A percentile compares a stretch with the other conserved stretches of the same genome.
Evolutionary conservation across 2,113 vertebrate genomes (phyloP).

Genomic region (Mus musculus): GRCm39 chr4:140158001-140158500

Average conservation of each 20-base stretch:
- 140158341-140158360: neutral
- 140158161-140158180: neutral
- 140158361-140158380: neutral
- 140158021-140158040: neutral
- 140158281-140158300: neutral
- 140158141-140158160: neutral
- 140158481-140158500: neutral
- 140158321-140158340: neutral
- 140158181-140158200: neutral
- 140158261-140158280: neutral
- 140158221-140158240: neutral
- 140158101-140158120: neutral
- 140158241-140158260: neutral
- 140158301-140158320: neutral
- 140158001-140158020: accelerated
- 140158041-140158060: neutral
- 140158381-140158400: neutral
- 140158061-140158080: neutral
- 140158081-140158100: neutral
- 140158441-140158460: neutral
- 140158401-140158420: neutral
- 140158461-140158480: neutral
- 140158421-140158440: neutral
- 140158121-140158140: neutral
- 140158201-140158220: neutral